Evolutionary conservation across 2,888 invertebrate genomes (phyloP).

Genomic region (Apamea epomidion): DNA sequence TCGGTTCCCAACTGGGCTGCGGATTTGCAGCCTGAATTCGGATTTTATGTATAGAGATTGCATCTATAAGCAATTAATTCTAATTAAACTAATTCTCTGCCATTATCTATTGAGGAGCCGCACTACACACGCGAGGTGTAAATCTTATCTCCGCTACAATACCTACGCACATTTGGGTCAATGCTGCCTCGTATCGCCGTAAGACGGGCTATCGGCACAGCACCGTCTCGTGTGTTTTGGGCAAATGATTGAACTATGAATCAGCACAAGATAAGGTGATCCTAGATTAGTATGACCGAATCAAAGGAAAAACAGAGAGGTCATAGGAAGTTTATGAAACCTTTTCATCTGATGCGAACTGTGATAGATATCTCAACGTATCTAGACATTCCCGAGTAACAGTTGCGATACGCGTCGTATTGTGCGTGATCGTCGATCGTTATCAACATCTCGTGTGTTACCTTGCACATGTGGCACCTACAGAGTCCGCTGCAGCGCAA

Average conservation of each 20-base stretch:
- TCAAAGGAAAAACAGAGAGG: background rate
- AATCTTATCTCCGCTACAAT: slow-evolving; percentile 39
- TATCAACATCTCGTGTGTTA: background rate
- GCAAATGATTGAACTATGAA: background rate
- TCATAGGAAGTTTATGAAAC: too few species aligned
- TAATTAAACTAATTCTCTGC: background rate
- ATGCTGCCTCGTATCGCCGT: slow-evolving; percentile 28
- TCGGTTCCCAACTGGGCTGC: background rate
- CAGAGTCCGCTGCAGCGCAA: background rate
- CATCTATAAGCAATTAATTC: background rate
- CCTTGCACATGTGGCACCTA: background rate
- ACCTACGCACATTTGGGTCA: slow-evolving; percentile 51
- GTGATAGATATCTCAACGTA: background rate
- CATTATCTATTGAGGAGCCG: slow-evolving; percentile 5
- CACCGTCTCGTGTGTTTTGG: slow-evolving; percentile 10
- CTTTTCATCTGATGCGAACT: background rate
- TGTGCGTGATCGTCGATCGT: background rate
- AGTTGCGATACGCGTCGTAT: background rate
- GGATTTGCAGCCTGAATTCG: background rate
- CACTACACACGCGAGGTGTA: slow-evolving; percentile 5
- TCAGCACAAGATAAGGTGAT: background rate
- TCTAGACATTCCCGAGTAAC: background rate
- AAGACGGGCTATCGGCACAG: background rate
- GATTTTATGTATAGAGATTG: background rate
- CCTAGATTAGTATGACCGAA: background rate